Conservation (phyloP, 2,797 vertebrate genomes). For the Urophycis tenuis region DNA sequence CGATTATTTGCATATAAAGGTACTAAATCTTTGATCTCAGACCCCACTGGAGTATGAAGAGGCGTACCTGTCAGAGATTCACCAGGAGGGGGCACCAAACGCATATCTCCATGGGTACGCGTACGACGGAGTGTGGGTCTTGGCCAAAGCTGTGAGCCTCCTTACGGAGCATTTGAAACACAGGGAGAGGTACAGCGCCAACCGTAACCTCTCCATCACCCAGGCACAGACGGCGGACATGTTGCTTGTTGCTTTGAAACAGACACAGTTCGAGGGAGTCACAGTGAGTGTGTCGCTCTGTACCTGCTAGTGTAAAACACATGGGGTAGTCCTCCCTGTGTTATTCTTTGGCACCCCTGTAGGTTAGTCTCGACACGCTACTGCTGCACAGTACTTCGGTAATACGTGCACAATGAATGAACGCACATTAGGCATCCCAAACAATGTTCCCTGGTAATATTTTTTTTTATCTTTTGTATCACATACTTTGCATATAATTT, state of each 20-base stretch:
- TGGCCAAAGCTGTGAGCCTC: conserved; percentile 75
- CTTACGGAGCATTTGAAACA: conserved; percentile 75
- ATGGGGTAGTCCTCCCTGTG: not conserved
- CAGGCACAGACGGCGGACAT: conserved; percentile 71
- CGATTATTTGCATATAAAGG: not conserved
- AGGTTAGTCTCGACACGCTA: not conserved
- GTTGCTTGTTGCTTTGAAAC: conserved; percentile 81
- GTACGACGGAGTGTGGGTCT: conserved; percentile 88
- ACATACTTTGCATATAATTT: not conserved
- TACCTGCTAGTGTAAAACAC: not conserved
- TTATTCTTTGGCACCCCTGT: too few relatives aligned
- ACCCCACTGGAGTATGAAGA: conserved; percentile 82
- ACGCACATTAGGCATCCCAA: too few relatives aligned
- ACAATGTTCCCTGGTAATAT: too few relatives aligned
- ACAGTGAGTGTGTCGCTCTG: conserved; percentile 66
- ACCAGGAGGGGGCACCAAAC: conserved; percentile 60
- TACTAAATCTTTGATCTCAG: conserved; percentile 51
- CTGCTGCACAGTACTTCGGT: too few relatives aligned
- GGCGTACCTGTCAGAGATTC: conserved; percentile 72
- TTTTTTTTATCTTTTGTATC: not conserved
- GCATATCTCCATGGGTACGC: conserved; percentile 78
- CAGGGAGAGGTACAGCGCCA: conserved; percentile 67
- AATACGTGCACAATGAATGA: too few relatives aligned
- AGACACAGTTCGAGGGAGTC: conserved; percentile 82
- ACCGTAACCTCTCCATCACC: conserved; percentile 73